Base-by-base conservation (phyloP, 2,888 invertebrate genomes). In the Sialis fuliginosa region DNA sequence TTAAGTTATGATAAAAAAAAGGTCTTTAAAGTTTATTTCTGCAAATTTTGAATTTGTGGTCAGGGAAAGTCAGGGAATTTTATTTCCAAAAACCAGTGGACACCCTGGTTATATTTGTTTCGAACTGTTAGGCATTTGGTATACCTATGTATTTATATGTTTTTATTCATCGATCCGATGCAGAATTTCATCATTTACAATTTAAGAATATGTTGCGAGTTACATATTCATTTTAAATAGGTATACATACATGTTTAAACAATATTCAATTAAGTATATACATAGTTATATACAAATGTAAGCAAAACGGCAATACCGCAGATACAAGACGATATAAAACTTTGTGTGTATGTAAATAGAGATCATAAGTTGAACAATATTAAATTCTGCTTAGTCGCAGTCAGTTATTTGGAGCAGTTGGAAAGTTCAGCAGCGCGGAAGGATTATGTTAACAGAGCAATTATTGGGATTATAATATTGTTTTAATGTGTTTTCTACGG, bases 381-480 rank as follows among this genome's bases (percentile, higher is more conserved):
- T 37, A 37, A 37, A 37, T 37, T 37, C 37, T 37, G 37, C 37
- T 37, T 37, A 37, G 37, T 37, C 12, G 37, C 10, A 37, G 10
- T 37, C 37, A 37, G 37, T 37, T 37, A 37, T 37, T 37, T 12
- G 37, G n/a, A 37, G 12, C 37, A 37, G 37, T 37, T 37, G 37
- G 10, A 37, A 37, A 37, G 37, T 37, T 37, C 37, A 37, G 10
- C 10, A 12, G 10, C 10, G 37, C 45, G 13, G 12, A 35, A 39
- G 40, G 47, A 47, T 47, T 47, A 47, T 47, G 47, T 47, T 47
- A 47, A 47, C 47, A 47, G 40, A 42, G 64, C 63, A 63, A 62
- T 66, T 65, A 66, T 65, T 62, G 60, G 64, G 65, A 64, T 66
- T 65, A 65, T 62, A 60, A 63, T 63, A 63, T 64, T 64, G 64